A percentile compares a stretch with the other conserved stretches of the same genome.
phyloP scores from a whole-genome alignment of 1,140 invertebrate species.

The Bombus sibiricus region DNA sequence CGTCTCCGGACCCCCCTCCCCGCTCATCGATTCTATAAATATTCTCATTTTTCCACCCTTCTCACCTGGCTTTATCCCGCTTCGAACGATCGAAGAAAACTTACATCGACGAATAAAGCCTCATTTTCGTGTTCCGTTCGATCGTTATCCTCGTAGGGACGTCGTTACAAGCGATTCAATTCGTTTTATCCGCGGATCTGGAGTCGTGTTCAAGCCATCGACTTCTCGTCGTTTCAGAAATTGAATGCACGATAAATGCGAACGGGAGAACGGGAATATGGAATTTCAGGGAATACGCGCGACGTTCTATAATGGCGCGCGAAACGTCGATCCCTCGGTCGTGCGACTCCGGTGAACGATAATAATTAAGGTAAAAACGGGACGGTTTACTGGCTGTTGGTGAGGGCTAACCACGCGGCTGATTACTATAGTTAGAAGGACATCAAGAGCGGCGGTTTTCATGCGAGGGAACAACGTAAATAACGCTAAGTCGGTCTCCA shows the following conservation, averaged over 20 bases:
- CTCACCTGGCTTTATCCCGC: not conserved
- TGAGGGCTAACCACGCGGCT: not conserved
- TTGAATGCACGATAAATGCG: slow-evolving; percentile 26
- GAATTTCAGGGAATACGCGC: not conserved
- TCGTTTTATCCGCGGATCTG: slow-evolving; percentile 11
- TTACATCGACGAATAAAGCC: not conserved
- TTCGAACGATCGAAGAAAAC: not conserved
- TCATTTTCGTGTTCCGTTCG: not conserved
- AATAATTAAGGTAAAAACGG: slow-evolving; percentile 52
- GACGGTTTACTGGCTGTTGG: slow-evolving; percentile 11
- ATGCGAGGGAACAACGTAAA: slow-evolving; percentile 17
- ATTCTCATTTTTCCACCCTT: not conserved
- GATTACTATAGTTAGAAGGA: slow-evolving; percentile 43
- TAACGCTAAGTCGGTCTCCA: slow-evolving; percentile 27
- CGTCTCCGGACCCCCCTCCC: too few relatives aligned
- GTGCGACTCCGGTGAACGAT: slow-evolving; percentile 13
- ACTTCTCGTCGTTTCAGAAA: slow-evolving; percentile 17
- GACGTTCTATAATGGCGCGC: not conserved
- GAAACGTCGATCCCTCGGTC: not conserved
- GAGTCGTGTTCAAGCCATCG: slow-evolving; percentile 7
- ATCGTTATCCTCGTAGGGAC: slow-evolving; percentile 9
- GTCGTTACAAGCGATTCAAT: slow-evolving; percentile 16
- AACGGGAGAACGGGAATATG: not conserved
- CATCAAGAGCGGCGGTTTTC: slow-evolving; percentile 35
- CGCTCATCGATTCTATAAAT: not conserved